These are phyloP conservation scores for Aepyceros melampus DNA, from an alignment of 2,113 vertebrate species.

Conservation along the genomic window DNA sequence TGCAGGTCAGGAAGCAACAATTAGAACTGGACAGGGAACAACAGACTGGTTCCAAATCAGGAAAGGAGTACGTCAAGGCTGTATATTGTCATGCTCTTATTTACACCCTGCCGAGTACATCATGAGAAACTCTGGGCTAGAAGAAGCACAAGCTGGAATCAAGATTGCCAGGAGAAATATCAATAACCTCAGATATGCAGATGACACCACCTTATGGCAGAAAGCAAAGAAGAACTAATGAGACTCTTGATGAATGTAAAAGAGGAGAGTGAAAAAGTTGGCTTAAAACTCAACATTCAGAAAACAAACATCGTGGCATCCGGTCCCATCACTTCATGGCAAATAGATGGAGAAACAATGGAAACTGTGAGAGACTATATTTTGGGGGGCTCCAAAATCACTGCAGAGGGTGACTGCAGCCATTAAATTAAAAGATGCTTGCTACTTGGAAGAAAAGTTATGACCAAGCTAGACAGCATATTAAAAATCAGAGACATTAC, in stretches of 20 bases:
- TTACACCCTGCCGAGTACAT: too few relatives aligned
- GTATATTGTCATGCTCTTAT: too few relatives aligned
- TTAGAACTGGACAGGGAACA: not conserved
- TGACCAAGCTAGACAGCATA: not conserved
- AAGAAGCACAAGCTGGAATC: not conserved
- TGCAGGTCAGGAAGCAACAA: not conserved
- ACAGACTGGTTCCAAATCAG: not conserved
- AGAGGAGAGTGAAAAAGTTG: not conserved
- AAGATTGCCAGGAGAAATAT: not conserved
- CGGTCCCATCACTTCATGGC: not conserved
- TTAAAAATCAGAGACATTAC: not conserved
- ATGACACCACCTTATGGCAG: not conserved
- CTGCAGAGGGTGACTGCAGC: not conserved
- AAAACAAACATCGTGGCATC: not conserved
- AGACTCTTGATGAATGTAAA: not conserved
- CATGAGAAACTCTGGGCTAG: not conserved
- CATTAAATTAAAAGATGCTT: not conserved
- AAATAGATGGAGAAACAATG: not conserved
- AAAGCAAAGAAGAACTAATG: fast-evolving
- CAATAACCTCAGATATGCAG: not conserved
- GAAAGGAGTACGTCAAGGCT: not conserved
- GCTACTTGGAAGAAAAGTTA: not conserved
- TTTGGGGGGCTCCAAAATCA: not conserved
- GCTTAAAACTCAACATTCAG: not conserved
- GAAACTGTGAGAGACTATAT: not conserved